Conservation (phyloP, 1,140 invertebrate genomes). For the Musca vetustissima region DNA sequence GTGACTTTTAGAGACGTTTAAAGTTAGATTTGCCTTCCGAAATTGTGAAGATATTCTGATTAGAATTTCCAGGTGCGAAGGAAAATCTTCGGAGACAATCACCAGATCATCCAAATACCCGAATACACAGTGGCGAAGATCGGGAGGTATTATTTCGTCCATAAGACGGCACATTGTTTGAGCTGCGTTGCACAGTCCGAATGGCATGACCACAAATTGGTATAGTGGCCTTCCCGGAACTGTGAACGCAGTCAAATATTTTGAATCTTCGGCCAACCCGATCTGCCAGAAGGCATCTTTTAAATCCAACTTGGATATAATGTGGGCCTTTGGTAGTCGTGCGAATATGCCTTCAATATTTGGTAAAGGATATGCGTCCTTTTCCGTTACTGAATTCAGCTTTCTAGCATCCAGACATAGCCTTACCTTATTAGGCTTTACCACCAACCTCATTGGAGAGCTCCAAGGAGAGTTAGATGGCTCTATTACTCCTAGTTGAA, state of each 20-base stretch:
- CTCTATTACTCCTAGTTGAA: too few species aligned
- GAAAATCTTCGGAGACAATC: not conserved
- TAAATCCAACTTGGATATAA: not conserved
- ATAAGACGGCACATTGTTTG: constrained; percentile 24
- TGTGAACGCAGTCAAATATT: constrained; percentile 17
- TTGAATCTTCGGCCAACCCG: too few species aligned
- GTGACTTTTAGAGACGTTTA: constrained; percentile 22
- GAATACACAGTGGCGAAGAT: constrained; percentile 33
- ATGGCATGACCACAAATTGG: constrained; percentile 29
- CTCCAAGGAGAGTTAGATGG: constrained; percentile 18
- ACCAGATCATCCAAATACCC: not conserved
- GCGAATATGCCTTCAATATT: constrained; percentile 27
- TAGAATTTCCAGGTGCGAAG: constrained; percentile 7
- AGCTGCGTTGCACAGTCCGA: constrained; percentile 47
- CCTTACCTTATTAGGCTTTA: constrained; percentile 37
- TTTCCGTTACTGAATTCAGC: constrained; percentile 34
- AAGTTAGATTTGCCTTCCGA: constrained; percentile 5
- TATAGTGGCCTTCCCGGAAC: constrained; percentile 8
- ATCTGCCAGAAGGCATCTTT: not conserved
- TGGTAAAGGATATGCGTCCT: constrained; percentile 33
- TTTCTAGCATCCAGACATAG: constrained; percentile 45
- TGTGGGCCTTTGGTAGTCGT: constrained; percentile 22
- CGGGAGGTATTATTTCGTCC: constrained; percentile 48
- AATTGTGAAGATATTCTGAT: constrained; percentile 47
- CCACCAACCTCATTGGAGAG: constrained; percentile 31